Evolutionary conservation across 2,888 invertebrate genomes (phyloP), one percentile per base, ranked within the genome.

Genomic region (Yponomeuta cagnagella): DNA sequence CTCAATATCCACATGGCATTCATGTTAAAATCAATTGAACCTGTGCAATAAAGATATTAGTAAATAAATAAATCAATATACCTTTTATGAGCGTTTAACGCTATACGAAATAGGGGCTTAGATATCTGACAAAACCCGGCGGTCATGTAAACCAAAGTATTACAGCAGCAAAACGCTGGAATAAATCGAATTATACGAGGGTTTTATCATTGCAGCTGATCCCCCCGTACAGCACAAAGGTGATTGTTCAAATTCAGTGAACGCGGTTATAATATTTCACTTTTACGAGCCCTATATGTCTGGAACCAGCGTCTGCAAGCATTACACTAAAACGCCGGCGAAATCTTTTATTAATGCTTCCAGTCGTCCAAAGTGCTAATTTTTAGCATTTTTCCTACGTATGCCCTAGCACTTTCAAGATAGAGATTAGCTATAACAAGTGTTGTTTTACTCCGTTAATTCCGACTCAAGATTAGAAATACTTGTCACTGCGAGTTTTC

Each of bases 181-280:
- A 33, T 52, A 69, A 58, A 69, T 69, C 69, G 69, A 69, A 69
- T 69, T 69, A 69, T 70, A 70, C 64, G 15, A 70, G 43, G 52
- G 64, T 70, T 64, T 70, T 70, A 70, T 70, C 70, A 64, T 48
- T 10, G 48, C 12, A 37, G 52, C 66, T 67, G 66, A 70, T 70
- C 71, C 67, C 23, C 63, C 23, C 70, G 70, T 68, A 63, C 43
- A 68, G 71, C 63, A 68, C 68, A 76, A 75, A 78, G 77, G 52
- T 84, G 82, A 85, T 87, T 89, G 87, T 88, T 88, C 85, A 85
- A 86, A 90, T 91, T 91, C 91, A 87, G 85, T 82, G 86, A 82
- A 82, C 88, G 88, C 81, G 80, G 84, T 85, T 78, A 86, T 85
- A 85, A 90, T 91, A 90, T 86, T 84, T 92, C 90, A 90, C 81